Evolutionary conservation across 2,888 invertebrate genomes (phyloP), one percentile per base, ranked within the genome.

Genomic region (Eustalomyia histrio): DNA sequence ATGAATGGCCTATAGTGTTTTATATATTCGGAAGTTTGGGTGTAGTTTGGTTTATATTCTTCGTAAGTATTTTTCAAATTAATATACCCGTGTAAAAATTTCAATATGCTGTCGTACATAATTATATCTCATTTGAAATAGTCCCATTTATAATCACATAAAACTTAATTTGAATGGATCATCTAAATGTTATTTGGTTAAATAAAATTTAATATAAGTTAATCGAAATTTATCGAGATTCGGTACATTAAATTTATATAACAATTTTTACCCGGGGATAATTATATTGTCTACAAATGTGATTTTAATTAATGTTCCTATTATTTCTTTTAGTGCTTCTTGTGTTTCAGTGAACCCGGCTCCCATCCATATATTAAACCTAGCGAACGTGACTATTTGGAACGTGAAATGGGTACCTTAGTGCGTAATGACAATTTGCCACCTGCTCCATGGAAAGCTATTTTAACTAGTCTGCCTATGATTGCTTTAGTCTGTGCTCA

Each of bases 1-100:
- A 93, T 8, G 93, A 94, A 17, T 96, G 96, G 96, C 92, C 94
- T 10, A 92, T 94, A 0, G 96, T 96, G 1, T 97, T 96, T 90
- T 96, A 96, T 86, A 92, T 96, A 21, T 96, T 96, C 87, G 96
- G 96, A n/a, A 92, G 92, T 3, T 85, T 95, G 8, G 95, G 95
- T 14, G 91, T 95, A 3, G 63, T 95, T 0, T 96, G 96, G 96
- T 95, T 94, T 85, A 87, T 94, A 68, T 85, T 94, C 76, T 95
- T 94, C 92, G 92, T 93, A 89, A 91, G 92, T 88, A n/a, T 58
- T 47, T 18, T 55, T 5, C 21, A n/a, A n/a, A n/a, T n/a, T n/a
- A n/a, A n/a, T n/a, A n/a, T n/a, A n/a, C n/a, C n/a, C n/a, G n/a
- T n/a, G n/a, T n/a, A n/a, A n/a, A n/a, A n/a, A n/a, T n/a, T n/a